phyloP scores from a whole-genome alignment of 2,797 vertebrate species.

The Crax fasciolata region DNA sequence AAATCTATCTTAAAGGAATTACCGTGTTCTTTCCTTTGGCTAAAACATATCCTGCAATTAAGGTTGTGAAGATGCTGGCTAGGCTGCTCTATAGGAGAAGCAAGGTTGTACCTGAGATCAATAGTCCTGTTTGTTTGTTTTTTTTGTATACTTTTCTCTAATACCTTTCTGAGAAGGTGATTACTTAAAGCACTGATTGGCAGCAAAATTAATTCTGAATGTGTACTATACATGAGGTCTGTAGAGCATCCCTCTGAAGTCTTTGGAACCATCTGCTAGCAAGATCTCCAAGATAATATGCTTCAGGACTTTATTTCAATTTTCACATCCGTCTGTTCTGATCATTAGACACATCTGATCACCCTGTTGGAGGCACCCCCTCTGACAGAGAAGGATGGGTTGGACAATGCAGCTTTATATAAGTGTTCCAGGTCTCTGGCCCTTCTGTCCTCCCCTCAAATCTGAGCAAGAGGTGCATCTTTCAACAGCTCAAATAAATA shows the following conservation, averaged over 20 bases:
- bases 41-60: background rate
- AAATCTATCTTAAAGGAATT: background rate
- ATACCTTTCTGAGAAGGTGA: background rate
- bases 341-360: conserved; percentile 61
- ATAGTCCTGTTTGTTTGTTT: background rate
- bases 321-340: conserved; percentile 58
- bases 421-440: conserved; percentile 2
- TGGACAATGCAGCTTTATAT: background rate
- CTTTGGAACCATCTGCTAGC: conserved; percentile 39
- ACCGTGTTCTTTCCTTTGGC: background rate
- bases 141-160: background rate
- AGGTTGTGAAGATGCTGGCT: background rate
- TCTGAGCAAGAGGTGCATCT: background rate
- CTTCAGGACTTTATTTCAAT: conserved; percentile 59
- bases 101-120: background rate
- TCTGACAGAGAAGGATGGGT: background rate
- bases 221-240: background rate
- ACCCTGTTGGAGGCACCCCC: background rate
- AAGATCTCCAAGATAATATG: conserved; percentile 30
- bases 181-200: background rate
- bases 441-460: background rate
- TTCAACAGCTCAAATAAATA: background rate
- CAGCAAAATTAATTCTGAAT: conserved; percentile 15
- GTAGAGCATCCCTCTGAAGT: background rate
- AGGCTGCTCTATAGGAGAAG: background rate